Percentiles rank a stretch among this genome's conserved stretches.
Evolutionary conservation across 1,140 invertebrate species (phyloP).

Genomic region (Drosophila nannoptera): DNA sequence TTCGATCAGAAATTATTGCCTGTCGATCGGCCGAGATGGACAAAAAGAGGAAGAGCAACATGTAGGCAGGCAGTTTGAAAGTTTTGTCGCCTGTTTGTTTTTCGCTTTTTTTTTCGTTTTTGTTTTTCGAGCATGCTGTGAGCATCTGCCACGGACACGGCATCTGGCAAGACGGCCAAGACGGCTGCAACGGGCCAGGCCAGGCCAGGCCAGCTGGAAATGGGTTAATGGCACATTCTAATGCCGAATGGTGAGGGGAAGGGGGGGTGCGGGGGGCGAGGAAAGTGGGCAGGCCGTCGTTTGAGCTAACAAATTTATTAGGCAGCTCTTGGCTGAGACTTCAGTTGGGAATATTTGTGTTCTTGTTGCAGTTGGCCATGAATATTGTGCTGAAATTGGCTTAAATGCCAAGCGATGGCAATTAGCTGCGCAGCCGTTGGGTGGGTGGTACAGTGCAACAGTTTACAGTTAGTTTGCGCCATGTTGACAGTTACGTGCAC

Average conservation of each 20-base stretch:
- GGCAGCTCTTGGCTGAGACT: constrained; percentile 30
- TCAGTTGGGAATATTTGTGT: constrained; percentile 35
- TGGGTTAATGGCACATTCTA: constrained; percentile 75
- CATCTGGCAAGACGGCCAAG: not conserved
- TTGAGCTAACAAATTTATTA: constrained; percentile 68
- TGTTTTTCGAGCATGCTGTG: constrained; percentile 33
- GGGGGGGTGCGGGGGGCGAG: too few relatives aligned
- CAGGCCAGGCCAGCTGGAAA: constrained; percentile 43
- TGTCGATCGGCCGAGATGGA: constrained; percentile 28
- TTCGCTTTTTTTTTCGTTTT: constrained; percentile 6
- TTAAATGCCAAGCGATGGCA: constrained; percentile 70
- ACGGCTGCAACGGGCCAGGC: constrained; percentile 1
- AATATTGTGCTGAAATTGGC: constrained; percentile 67
- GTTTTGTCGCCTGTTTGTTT: constrained; percentile 47
- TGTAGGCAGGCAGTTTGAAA: constrained; percentile 43
- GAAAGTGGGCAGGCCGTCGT: constrained; percentile 50
- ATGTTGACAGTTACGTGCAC: constrained; percentile 75
- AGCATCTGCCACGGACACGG: constrained; percentile 38
- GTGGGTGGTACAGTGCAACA: constrained; percentile 48
- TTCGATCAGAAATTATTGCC: not conserved
- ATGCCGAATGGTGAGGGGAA: constrained; percentile 22
- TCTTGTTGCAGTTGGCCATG: constrained; percentile 13
- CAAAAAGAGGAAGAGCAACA: constrained; percentile 16
- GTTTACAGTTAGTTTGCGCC: constrained; percentile 73
- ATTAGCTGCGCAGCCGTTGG: constrained; percentile 65